Base-by-base conservation (phyloP, 1,140 invertebrate species). In the Conus ventricosus region DNA sequence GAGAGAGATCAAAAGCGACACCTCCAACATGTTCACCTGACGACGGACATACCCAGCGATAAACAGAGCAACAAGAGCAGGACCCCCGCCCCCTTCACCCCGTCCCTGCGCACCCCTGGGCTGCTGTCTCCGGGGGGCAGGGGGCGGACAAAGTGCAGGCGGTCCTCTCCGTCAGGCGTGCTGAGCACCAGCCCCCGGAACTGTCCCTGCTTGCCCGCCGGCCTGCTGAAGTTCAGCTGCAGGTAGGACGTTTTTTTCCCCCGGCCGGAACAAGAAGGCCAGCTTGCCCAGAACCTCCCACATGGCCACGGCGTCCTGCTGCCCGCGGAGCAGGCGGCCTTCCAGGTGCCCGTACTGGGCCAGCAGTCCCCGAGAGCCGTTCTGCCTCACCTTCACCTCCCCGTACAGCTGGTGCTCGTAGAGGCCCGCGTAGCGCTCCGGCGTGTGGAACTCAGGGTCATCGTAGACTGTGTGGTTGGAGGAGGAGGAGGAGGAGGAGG, bases 401-500 rank as follows among this genome's bases (percentile, higher is more conserved):
- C 85, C 85, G 75, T 80, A 87, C 53, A 87, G 75, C 75, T 10
- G 67, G 25, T 87, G 67, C 8, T 71, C 53, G 71, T 87, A 87
- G 25, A 8, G 20, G 13, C 85, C 85, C 8, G 20, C 51, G 75
- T 57, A 87, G 75, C 11, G 5, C n/a, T 76, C 53, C 13, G 85
- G 20, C 7, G 78, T 23, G 71, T 54, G n/a, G 39, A 87, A 39
- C 4, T 17, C 51, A 5, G 10, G 5, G 15, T 53, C 67, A 5
- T 57, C n/a, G 39, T 23, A 39, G 23, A 55, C 17, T 20, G 63
- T 63, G 55, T 23, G 15, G 83, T 63, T 67, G 27, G 25, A 57
- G 0, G 8, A 11, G 39, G 39, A 39, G 39, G 39, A 39, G 39
- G 39, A 39, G 39, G 39, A 39, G 39, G 39, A 76, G 20, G 76